Conservation (phyloP, 2,888 invertebrate species). For the Pimpla rufipes region DNA sequence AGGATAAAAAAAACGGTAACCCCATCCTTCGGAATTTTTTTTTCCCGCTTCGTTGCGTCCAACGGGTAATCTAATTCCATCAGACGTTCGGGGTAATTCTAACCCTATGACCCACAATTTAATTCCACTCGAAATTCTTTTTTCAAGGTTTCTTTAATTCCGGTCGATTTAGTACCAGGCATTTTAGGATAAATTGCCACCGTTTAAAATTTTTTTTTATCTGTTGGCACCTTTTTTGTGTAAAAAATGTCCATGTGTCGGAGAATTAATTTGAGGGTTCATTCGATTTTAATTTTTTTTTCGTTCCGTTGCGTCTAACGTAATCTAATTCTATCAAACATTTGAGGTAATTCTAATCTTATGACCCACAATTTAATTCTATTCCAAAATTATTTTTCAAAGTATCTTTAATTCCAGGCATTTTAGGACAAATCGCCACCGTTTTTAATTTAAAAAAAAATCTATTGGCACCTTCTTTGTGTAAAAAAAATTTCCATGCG, state of each 20-base stretch:
- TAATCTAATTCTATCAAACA: conserved; percentile 7
- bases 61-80: conserved; percentile 9
- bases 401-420: no score
- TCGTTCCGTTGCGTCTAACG: not conserved
- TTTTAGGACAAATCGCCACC: no score
- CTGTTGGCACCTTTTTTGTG: no score
- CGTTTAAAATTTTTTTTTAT: no score
- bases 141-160: not conserved
- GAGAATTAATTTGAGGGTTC: no score
- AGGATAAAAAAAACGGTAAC: conserved; percentile 31
- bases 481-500: no score
- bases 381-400: not conserved
- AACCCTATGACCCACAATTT: not conserved
- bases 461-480: no score
- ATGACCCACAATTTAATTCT: not conserved
- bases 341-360: not conserved
- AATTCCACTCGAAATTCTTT: not conserved
- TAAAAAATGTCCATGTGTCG: no score
- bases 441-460: no score
- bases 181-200: no score
- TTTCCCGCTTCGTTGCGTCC: not conserved
- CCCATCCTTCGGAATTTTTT: conserved; percentile 15
- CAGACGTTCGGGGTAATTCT: not conserved
- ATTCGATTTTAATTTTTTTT: conserved; percentile 41
- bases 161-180: no score